These are phyloP conservation scores for Lutraria lutraria DNA, from an alignment of 2,888 invertebrate genomes.

Conservation along the genomic window DNA sequence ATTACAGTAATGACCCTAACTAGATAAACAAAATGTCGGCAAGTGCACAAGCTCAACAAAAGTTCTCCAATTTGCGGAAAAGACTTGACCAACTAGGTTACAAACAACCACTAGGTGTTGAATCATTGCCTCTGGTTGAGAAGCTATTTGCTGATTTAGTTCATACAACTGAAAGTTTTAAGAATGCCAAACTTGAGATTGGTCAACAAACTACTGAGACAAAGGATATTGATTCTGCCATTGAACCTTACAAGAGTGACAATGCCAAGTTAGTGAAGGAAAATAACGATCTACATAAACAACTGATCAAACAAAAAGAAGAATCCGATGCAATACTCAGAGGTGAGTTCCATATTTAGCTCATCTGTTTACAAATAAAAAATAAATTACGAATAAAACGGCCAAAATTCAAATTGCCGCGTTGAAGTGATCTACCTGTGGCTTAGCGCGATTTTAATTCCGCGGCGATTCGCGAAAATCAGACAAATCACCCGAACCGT, in stretches of 20 bases:
- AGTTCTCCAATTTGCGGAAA: slow-evolving; percentile 89
- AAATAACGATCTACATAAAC: slow-evolving; percentile 86
- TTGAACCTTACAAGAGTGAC: slow-evolving; percentile 86
- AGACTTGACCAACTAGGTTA: slow-evolving; percentile 95
- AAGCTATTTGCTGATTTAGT: slow-evolving; percentile 93
- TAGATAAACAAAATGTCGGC: slow-evolving; percentile 66
- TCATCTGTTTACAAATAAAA: too few species aligned
- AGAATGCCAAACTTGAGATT: slow-evolving; percentile 91
- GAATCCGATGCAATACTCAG: slow-evolving; percentile 81
- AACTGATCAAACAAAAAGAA: slow-evolving; percentile 85
- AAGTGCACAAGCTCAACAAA: slow-evolving; percentile 84
- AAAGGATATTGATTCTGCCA: slow-evolving; percentile 77
- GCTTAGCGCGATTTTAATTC: too few species aligned
- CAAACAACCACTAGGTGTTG: slow-evolving; percentile 91
- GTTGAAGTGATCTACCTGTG: too few species aligned
- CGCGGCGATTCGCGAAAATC: too few species aligned
- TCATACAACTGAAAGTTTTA: slow-evolving; percentile 94
- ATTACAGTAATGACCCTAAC: slow-evolving; percentile 36
- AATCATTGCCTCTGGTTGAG: slow-evolving; percentile 93
- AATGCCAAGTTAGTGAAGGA: slow-evolving; percentile 87
- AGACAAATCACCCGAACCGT: too few species aligned
- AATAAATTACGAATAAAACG: too few species aligned
- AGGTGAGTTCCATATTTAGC: slow-evolving; percentile 77
- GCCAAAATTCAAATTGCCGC: too few species aligned
- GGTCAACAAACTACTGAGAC: slow-evolving; percentile 76